Base-by-base conservation (phyloP, 1,140 invertebrate species). In the Zaprionus vittiger region DNA sequence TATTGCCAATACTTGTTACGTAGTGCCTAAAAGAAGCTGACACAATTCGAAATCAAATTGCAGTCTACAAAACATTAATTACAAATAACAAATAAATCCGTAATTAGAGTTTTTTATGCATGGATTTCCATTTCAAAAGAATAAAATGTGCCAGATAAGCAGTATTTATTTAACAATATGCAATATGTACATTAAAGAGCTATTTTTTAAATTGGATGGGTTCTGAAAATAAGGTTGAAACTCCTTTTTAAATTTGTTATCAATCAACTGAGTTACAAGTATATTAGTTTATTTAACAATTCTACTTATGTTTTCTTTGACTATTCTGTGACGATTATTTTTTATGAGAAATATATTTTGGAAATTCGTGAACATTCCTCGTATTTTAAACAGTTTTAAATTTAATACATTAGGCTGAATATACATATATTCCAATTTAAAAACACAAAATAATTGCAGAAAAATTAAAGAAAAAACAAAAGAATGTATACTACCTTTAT, bases 1-100 rank as follows among this genome's bases (percentile, higher is more conserved):
- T 84, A 85, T 78, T 72, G 65, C 54, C 44, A 55, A 28, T 31
- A 31, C 55, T 77, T 63, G 54, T 49, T 38, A 59, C 47, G 34
- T 37, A 63, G 12, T 54, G 52, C 38, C 28, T 47, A 3, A 7
- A 4, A 31, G 52, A 28, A 31, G n/a, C 55, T 59, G 55, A 17
- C 20, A 34, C 20, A 56, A 56, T 56, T 56, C 0, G 26, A 56
- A 56, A 56, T 56, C 9, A 20, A 49, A 22, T 49, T 49, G 47
- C 47, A 22, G 17, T 49, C 12, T 20, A 24, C 9, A 6, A 12
- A 14, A 22, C 20, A 20, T 20, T 52, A 22, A 52, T 52, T 52
- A 52, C 47, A 52, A 24, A 52, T 22, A 52, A 22, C n/a, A 47
- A 47, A 47, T 47, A 17, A 47, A 47, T 4, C n/a, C n/a, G 0